Evolutionary conservation across 2,888 invertebrate species (phyloP).

Genomic region (Microchrysa polita): DNA sequence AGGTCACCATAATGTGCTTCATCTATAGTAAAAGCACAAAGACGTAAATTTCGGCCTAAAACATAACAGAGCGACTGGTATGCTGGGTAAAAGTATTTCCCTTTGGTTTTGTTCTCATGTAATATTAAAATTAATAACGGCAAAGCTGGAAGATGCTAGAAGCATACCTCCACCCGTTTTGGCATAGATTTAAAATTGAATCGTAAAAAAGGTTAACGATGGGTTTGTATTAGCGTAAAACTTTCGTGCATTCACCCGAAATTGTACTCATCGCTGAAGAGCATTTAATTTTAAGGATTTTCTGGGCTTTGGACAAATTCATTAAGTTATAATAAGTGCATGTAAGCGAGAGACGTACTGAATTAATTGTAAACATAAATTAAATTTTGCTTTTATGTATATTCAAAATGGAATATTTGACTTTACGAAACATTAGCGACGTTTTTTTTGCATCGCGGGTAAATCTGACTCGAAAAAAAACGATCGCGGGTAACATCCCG

Average conservation of each 20-base stretch:
- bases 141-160: not conserved
- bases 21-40: not conserved
- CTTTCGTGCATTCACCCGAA: not conserved
- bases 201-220: constrained; percentile 13
- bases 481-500: too few relatives aligned
- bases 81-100: not conserved
- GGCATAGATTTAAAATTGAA: constrained; percentile 16
- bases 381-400: too few relatives aligned
- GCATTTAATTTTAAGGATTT: constrained; percentile 33
- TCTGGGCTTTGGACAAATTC: constrained; percentile 29
- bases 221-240: not conserved
- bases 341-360: not conserved
- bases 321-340: constrained; percentile 36
- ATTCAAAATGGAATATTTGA: too few relatives aligned
- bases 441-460: too few relatives aligned
- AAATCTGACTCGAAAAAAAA: too few relatives aligned
- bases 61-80: not conserved
- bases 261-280: not conserved
- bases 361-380: too few relatives aligned
- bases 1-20: not conserved
- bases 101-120: constrained; percentile 12
- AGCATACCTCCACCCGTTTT: not conserved
- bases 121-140: constrained; percentile 41
- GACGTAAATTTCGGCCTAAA: constrained; percentile 15
- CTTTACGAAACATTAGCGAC: too few relatives aligned